Conservation (phyloP, 2,888 invertebrate genomes). For the Nymphalis polychloros region DNA sequence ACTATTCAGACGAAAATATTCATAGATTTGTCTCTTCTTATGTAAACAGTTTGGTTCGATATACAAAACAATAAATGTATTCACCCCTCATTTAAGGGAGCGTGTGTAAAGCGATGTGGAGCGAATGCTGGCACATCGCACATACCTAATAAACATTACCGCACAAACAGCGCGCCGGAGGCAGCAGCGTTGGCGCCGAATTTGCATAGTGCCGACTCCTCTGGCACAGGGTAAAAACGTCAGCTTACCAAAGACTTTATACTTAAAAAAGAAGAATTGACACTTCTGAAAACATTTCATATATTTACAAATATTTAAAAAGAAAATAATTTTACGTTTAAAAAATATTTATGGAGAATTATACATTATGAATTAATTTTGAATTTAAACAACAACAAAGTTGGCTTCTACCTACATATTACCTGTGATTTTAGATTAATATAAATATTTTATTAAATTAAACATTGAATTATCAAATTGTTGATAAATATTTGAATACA, state of each 20-base stretch:
- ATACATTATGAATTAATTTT: too few species aligned
- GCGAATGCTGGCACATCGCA: slow-evolving; percentile 43
- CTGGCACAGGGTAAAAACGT: slow-evolving; percentile 32
- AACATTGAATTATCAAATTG: too few species aligned
- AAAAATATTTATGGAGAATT: too few species aligned
- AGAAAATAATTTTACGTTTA: too few species aligned
- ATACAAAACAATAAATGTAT: slow-evolving; percentile 46
- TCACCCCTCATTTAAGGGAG: slow-evolving; percentile 42
- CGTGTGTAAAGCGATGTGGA: slow-evolving; percentile 50
- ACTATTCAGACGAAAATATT: neutral
- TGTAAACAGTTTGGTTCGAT: slow-evolving; percentile 33
- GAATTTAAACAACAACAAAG: too few species aligned
- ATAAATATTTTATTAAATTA: too few species aligned
- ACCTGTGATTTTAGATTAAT: too few species aligned
- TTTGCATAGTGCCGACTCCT: slow-evolving; percentile 64
- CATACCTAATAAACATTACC: slow-evolving; percentile 60
- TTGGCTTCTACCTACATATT: too few species aligned
- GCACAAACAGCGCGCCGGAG: slow-evolving; percentile 59
- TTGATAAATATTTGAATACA: too few species aligned
- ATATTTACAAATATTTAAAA: too few species aligned
- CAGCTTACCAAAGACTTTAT: slow-evolving; percentile 32
- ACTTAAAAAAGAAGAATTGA: too few species aligned
- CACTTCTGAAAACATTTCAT: too few species aligned
- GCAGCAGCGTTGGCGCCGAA: slow-evolving; percentile 51
- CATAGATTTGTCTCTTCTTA: slow-evolving; percentile 6